Evolutionary conservation across 2,113 vertebrate species (phyloP).

Genomic region (Cyanoramphus novaezelandiae): DNA sequence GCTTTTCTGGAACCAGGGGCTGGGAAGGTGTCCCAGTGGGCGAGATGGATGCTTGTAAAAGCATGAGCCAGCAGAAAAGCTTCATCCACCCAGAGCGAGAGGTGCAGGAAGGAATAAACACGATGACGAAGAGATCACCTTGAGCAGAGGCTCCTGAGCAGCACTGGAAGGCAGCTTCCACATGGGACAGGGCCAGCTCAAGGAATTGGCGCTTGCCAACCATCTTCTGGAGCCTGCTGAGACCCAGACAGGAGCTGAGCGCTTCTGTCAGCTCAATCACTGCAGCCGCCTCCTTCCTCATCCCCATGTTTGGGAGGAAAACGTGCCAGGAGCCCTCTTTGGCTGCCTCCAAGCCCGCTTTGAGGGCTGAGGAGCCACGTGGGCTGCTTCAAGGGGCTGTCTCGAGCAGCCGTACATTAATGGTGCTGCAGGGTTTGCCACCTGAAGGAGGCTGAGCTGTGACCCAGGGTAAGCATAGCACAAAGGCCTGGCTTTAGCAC

Average conservation of each 20-base stretch:
- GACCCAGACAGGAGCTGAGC: background rate
- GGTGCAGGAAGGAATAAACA: background rate
- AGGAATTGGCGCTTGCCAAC: background rate
- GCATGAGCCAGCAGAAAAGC: background rate
- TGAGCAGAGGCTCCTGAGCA: background rate
- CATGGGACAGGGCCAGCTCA: background rate
- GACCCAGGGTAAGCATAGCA: background rate
- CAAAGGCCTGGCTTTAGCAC: background rate
- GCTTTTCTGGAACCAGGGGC: background rate
- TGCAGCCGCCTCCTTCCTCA: background rate
- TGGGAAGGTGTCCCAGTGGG: background rate
- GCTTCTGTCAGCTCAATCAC: background rate
- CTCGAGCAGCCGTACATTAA: rapidly evolving
- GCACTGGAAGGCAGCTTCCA: background rate
- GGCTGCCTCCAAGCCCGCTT: background rate
- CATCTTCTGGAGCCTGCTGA: background rate
- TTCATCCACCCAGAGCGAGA: background rate
- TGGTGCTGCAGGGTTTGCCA: background rate
- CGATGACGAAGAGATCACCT: background rate
- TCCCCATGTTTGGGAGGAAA: background rate
- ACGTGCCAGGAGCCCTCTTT: background rate
- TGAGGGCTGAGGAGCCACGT: background rate
- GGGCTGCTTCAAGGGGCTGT: background rate
- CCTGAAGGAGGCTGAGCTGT: background rate
- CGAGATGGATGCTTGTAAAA: background rate